Conservation (phyloP, 2,797 vertebrate genomes). For the Gadopsis marmoratus region DNA sequence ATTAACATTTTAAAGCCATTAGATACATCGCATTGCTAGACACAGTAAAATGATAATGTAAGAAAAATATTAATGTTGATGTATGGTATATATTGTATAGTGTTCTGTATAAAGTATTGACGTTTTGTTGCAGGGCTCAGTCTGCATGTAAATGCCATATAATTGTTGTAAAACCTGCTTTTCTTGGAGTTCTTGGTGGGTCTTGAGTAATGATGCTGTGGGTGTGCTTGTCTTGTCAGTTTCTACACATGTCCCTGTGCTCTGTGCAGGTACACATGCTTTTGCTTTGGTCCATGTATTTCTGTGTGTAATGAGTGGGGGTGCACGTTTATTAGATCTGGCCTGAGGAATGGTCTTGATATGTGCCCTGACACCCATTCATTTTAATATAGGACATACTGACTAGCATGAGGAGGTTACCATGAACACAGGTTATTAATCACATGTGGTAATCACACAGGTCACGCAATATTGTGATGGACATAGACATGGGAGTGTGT, state of each 20-base stretch:
- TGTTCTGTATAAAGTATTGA: background rate
- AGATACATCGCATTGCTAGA: background rate
- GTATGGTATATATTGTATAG: background rate
- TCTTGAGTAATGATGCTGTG: conserved; percentile 20
- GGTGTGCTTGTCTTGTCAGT: background rate
- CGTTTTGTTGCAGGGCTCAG: conserved; percentile 24
- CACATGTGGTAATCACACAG: conserved; percentile 51
- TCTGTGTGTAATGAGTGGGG: conserved; percentile 13
- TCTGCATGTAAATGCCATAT: background rate
- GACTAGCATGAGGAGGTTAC: conserved; percentile 34
- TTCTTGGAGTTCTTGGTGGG: conserved; percentile 3
- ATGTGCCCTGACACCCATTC: conserved; percentile 50
- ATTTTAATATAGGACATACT: conserved; percentile 54
- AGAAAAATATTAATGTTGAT: background rate
- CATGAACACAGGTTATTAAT: conserved; percentile 58
- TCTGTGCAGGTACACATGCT: background rate
- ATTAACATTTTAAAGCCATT: background rate
- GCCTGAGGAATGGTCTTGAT: conserved; percentile 43
- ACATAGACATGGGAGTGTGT: conserved; percentile 31
- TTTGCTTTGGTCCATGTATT: background rate
- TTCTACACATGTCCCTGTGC: background rate
- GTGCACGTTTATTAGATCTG: conserved; percentile 44
- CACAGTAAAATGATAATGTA: background rate
- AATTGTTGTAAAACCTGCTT: conserved; percentile 5
- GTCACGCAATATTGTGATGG: conserved; percentile 33